phyloP scores from a whole-genome alignment of 2,888 invertebrate genomes.

The Eustalomyia histrio region DNA sequence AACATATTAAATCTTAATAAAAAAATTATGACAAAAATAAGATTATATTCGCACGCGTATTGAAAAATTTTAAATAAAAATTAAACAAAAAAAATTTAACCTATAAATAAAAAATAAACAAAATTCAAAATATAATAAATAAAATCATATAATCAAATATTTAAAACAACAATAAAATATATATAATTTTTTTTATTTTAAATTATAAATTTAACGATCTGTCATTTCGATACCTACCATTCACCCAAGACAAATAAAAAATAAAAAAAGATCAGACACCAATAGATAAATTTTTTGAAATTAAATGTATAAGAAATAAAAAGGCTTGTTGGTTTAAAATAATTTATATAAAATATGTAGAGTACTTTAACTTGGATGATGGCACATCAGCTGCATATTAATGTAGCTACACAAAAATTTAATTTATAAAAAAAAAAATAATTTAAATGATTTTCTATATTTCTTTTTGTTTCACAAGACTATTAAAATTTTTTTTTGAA shows the following conservation, averaged over 20 bases:
- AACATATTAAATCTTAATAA: conserved; percentile 16
- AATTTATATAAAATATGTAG: conserved; percentile 4
- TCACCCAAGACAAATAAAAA: conserved; percentile 35
- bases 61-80: conserved; percentile 5
- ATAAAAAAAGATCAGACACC: conserved; percentile 52
- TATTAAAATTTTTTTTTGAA: neutral
- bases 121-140: conserved; percentile 5
- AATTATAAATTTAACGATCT: conserved; percentile 78
- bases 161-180: conserved; percentile 8
- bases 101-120: neutral
- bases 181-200: conserved; percentile 32
- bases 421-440: neutral
- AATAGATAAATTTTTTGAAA: conserved; percentile 33
- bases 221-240: conserved; percentile 79
- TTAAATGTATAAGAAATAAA: conserved; percentile 16
- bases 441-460: conserved; percentile 47
- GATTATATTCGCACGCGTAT: conserved; percentile 35
- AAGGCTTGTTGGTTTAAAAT: conserved; percentile 56
- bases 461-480: neutral
- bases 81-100: conserved; percentile 1
- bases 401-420: conserved; percentile 41
- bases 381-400: conserved; percentile 67
- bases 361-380: conserved; percentile 39
- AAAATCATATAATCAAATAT: conserved; percentile 15
- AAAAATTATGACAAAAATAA: conserved; percentile 31